Conservation (phyloP, 2,797 vertebrate genomes). For the Florisuga fusca region DNA sequence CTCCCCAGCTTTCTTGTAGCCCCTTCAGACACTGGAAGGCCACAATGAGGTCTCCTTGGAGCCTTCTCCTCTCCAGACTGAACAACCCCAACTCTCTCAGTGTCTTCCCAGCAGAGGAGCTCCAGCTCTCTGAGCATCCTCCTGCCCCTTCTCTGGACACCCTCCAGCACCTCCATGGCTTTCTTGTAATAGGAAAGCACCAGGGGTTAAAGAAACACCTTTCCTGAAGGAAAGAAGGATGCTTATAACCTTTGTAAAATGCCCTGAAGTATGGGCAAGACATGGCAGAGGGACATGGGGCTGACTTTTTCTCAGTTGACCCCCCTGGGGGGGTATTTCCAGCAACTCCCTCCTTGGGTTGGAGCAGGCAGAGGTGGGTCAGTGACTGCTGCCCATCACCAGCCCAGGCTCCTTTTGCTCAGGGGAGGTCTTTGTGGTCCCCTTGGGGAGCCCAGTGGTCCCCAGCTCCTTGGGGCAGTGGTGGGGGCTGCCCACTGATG, state of each 20-base stretch:
- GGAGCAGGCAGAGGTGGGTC: not conserved
- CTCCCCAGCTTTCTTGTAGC: too few species aligned
- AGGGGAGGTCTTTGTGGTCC: not conserved
- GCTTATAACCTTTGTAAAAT: not conserved
- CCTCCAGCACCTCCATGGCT: too few species aligned
- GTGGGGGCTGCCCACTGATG: not conserved
- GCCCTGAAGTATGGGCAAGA: not conserved
- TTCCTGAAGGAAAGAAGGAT: not conserved
- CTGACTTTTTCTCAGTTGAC: not conserved
- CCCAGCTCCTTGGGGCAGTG: not conserved
- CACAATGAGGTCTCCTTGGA: too few species aligned
- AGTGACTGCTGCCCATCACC: not conserved
- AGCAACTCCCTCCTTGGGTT: not conserved
- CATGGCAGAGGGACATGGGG: not conserved
- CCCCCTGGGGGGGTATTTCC: not conserved
- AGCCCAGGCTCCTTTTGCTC: not conserved
- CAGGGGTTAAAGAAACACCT: not conserved
- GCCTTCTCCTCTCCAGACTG: too few species aligned
- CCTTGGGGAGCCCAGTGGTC: rapidly evolving
- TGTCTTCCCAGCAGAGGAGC: too few species aligned
- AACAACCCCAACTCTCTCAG: too few species aligned
- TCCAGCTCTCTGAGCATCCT: too few species aligned
- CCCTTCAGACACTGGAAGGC: too few species aligned
- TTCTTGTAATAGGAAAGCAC: too few species aligned
- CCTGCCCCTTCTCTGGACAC: too few species aligned